phyloP scores from a whole-genome alignment of 2,888 invertebrate species.

The Acheta domesticus region DNA sequence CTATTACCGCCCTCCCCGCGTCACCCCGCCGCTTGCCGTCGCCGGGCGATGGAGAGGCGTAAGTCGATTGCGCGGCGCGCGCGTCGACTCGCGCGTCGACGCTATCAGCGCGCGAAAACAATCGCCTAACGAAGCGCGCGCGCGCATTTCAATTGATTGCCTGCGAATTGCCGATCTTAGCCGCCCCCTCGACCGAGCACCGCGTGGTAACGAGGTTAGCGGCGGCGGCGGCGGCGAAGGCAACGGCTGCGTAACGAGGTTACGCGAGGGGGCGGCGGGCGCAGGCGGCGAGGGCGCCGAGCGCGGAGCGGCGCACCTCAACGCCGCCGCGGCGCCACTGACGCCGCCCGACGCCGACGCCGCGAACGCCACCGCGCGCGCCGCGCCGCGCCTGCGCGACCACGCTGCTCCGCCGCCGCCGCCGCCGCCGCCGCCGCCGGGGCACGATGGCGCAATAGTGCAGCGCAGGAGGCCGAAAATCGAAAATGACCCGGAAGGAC shows the following conservation, averaged over 20 bases:
- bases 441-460: not conserved
- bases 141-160: conserved; percentile 18
- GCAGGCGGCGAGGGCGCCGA: not conserved
- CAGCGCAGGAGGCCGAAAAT: too few relatives aligned
- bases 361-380: conserved; percentile 2
- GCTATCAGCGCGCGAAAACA: not conserved
- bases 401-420: not conserved
- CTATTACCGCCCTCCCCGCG: too few relatives aligned
- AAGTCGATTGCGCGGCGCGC: not conserved
- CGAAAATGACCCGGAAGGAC: too few relatives aligned
- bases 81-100: too few relatives aligned
- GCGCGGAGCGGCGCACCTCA: too few relatives aligned
- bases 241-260: not conserved
- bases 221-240: not conserved
- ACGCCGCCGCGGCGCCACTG: not conserved
- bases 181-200: not conserved
- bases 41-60: not conserved
- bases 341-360: not conserved
- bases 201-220: too few relatives aligned
- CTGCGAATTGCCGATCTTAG: conserved; percentile 4
- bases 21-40: too few relatives aligned
- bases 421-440: not conserved
- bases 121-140: conserved; percentile 18
- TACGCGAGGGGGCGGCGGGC: not conserved
- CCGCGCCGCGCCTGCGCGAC: not conserved